phyloP scores from a whole-genome alignment of 1,140 invertebrate species.

The Tetraneura akinire region DNA sequence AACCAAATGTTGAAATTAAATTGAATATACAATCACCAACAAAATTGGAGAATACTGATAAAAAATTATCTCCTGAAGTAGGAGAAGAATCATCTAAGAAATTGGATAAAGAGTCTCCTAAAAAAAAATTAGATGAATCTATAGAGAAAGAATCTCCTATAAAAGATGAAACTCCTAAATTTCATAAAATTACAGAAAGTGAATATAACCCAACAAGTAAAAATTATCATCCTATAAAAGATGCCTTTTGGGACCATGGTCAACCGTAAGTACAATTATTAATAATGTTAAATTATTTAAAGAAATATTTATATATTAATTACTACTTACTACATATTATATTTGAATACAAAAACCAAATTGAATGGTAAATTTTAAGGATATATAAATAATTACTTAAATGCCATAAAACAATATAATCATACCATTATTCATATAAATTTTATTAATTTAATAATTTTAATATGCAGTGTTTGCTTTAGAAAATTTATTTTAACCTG shows the following conservation, averaged over 20 bases:
- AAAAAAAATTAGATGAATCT: neutral
- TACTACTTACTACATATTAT: no score
- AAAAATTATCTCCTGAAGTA: neutral
- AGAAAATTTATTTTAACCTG: no score
- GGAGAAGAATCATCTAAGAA: neutral
- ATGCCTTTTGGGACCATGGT: conserved; percentile 81
- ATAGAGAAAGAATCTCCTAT: neutral
- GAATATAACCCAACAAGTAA: conserved; percentile 75
- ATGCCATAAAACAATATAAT: no score
- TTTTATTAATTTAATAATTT: no score
- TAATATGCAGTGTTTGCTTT: no score
- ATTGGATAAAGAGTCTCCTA: neutral
- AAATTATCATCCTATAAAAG: conserved; percentile 83
- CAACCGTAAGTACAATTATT: conserved; percentile 65
- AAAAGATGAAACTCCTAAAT: neutral
- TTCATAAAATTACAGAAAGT: conserved; percentile 3
- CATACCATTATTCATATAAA: no score
- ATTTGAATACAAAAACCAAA: no score
- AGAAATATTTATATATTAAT: no score
- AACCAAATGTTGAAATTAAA: neutral
- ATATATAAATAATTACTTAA: no score
- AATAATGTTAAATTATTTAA: neutral
- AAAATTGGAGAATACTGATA: neutral
- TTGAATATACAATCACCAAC: neutral
- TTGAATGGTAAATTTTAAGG: no score